These are phyloP conservation scores for Ploceus nigricollis DNA, from an alignment of 2,113 vertebrate species.

Conservation along the genomic window DNA sequence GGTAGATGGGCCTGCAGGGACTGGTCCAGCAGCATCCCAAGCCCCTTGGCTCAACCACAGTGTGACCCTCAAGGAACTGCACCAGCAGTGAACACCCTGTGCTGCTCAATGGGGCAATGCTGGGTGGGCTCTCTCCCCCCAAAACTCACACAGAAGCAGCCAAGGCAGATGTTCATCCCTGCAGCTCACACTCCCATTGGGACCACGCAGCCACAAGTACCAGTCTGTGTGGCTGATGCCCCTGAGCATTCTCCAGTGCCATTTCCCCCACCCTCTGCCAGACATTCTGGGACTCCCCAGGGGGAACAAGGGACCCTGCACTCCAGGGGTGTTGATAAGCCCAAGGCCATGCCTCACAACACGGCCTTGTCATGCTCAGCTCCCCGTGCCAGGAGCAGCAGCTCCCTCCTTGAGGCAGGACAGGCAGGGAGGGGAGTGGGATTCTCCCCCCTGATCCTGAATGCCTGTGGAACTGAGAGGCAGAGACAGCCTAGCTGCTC, in stretches of 20 bases:
- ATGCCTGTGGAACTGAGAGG: background rate
- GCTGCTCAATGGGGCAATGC: accelerated
- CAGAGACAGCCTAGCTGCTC: background rate
- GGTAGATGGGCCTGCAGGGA: background rate
- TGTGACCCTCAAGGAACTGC: background rate
- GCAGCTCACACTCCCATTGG: background rate
- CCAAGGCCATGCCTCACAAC: background rate
- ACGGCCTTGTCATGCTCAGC: accelerated
- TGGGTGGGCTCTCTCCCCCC: background rate
- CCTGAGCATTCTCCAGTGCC: background rate
- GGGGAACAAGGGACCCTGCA: background rate
- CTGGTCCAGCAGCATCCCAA: background rate
- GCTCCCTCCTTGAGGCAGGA: background rate
- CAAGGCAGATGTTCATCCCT: accelerated
- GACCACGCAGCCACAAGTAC: background rate
- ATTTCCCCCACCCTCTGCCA: background rate
- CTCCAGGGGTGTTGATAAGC: background rate
- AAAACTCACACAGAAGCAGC: background rate
- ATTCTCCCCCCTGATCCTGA: background rate
- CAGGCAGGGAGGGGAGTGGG: background rate
- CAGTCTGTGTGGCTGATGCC: background rate
- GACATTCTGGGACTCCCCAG: background rate
- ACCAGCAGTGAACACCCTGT: background rate
- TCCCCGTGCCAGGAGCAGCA: background rate
- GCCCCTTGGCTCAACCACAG: accelerated